phyloP scores from a whole-genome alignment of 30 jellyfish, hydroid and myxozoan species.

The Aurelia sp. region DNA sequence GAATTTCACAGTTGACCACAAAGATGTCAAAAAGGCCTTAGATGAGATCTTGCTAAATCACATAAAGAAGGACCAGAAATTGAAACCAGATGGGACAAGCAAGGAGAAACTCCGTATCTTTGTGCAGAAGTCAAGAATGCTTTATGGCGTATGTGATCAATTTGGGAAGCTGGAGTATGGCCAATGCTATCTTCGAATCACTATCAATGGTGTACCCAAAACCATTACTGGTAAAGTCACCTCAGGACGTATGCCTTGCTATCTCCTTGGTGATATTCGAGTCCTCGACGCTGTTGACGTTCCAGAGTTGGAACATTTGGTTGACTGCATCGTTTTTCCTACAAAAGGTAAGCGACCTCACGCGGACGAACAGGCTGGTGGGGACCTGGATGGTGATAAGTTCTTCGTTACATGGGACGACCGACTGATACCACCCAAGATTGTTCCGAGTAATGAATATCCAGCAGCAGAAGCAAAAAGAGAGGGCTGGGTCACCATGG shows the following conservation, averaged over 20 bases:
- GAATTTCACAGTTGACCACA: not conserved
- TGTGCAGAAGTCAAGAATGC: conserved; percentile 31
- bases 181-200: conserved; percentile 26
- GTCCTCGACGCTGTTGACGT: conserved; percentile 42
- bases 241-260: conserved; percentile 43
- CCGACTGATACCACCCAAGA: conserved; percentile 36
- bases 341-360: conserved; percentile 22
- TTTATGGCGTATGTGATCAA: conserved; percentile 45
- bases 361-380: conserved; percentile 61
- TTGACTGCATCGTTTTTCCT: conserved; percentile 49
- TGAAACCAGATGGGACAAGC: conserved; percentile 1
- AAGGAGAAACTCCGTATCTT: conserved; percentile 35
- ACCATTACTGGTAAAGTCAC: conserved; percentile 31
- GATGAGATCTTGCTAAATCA: not conserved
- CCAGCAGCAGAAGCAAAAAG: conserved; percentile 9
- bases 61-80: conserved; percentile 10
- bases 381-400: conserved; percentile 51
- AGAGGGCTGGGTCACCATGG: conserved; percentile 26
- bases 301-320: conserved; percentile 34
- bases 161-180: conserved; percentile 13
- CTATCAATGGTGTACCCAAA: conserved; percentile 24
- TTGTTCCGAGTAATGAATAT: conserved; percentile 31
- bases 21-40: not conserved
- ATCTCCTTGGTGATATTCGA: conserved; percentile 47
- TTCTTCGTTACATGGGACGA: conserved; percentile 47